phyloP scores from a whole-genome alignment of 1,140 invertebrate species.

The Latrodectus geometricus region DNA sequence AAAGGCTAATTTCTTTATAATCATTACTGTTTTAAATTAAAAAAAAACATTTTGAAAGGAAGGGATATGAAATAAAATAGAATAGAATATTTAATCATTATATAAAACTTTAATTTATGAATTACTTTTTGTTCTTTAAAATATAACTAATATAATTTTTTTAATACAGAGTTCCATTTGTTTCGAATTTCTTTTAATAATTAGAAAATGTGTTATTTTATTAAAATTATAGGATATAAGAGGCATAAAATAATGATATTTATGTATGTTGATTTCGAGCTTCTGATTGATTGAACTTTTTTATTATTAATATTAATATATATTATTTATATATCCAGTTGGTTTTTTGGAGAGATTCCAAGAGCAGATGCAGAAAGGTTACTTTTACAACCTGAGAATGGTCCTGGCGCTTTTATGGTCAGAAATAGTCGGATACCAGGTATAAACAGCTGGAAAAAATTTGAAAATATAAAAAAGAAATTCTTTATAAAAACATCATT shows the following conservation, averaged over 20 bases:
- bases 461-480: too few relatives aligned
- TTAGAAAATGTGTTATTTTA: not conserved
- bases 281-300: too few relatives aligned
- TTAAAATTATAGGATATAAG: not conserved
- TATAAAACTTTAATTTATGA: too few relatives aligned
- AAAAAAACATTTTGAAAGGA: too few relatives aligned
- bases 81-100: too few relatives aligned
- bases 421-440: constrained; percentile 81
- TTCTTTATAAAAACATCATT: too few relatives aligned
- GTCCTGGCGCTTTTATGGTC: constrained; percentile 96
- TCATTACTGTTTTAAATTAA: too few relatives aligned
- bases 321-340: constrained; percentile 77
- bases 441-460: not conserved
- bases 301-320: too few relatives aligned
- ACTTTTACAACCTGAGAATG: constrained; percentile 88
- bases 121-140: too few relatives aligned
- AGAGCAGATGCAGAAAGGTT: constrained; percentile 96
- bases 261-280: not conserved
- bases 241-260: not conserved
- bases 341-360: constrained; percentile 97
- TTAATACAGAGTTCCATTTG: not conserved
- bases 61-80: too few relatives aligned
- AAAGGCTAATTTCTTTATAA: too few relatives aligned
- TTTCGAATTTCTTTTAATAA: not conserved
- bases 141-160: not conserved